Percentiles rank a stretch among this genome's conserved stretches.
Conservation (phyloP, 1,140 invertebrate species). For the Stegodyphus mimosarum region DNA sequence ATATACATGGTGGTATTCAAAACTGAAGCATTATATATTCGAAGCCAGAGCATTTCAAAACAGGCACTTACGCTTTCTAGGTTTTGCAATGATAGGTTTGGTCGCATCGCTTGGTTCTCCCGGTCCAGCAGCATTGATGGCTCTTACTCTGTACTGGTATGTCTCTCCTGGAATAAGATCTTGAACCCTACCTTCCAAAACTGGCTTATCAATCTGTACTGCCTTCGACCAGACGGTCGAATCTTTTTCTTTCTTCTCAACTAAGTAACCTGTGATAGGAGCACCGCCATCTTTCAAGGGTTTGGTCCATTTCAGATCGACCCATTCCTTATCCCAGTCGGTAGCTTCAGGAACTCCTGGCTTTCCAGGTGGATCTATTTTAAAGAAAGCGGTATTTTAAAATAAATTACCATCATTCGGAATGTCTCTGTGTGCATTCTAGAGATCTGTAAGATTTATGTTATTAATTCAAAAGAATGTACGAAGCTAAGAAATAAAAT, state of each 20-base stretch:
- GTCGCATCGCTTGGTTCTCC: conserved; percentile 81
- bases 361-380: conserved; percentile 86
- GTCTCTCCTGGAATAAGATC: conserved; percentile 94
- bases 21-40: too few relatives aligned
- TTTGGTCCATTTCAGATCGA: conserved; percentile 91
- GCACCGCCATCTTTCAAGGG: conserved; percentile 90
- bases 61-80: conserved; percentile 79
- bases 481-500: too few relatives aligned
- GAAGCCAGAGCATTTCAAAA: too few relatives aligned
- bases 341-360: conserved; percentile 87
- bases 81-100: conserved; percentile 82
- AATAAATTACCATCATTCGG: too few relatives aligned
- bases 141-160: conserved; percentile 96
- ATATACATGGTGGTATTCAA: too few relatives aligned
- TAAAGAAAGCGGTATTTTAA: background rate
- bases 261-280: conserved; percentile 91
- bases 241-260: conserved; percentile 94
- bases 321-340: conserved; percentile 95
- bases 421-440: too few relatives aligned
- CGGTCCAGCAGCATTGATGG: conserved; percentile 75
- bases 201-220: conserved; percentile 78
- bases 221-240: conserved; percentile 87
- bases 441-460: too few relatives aligned
- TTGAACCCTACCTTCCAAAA: conserved; percentile 79
- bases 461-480: too few relatives aligned